These are phyloP conservation scores for Chaenodraco wilsoni DNA, from an alignment of 2,797 vertebrate species.

Conservation along the genomic window DNA sequence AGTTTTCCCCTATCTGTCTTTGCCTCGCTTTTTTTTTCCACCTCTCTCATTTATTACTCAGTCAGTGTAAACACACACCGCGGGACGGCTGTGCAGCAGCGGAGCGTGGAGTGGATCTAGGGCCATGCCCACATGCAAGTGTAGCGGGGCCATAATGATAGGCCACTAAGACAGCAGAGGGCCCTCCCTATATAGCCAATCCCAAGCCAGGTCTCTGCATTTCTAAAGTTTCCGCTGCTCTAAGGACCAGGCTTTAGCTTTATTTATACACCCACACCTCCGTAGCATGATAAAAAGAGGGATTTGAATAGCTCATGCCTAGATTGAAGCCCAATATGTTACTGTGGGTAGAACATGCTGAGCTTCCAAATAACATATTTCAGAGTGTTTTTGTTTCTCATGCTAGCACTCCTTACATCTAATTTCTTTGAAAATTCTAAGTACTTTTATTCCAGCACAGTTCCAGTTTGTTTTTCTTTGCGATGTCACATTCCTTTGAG, in stretches of 20 bases:
- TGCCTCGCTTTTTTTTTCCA: conserved; percentile 29
- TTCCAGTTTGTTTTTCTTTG: neutral
- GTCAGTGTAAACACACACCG: conserved; percentile 53
- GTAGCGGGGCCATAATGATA: conserved; percentile 78
- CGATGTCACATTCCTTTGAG: neutral
- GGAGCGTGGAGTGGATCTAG: conserved; percentile 54
- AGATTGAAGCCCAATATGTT: conserved; percentile 27
- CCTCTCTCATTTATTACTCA: conserved; percentile 57
- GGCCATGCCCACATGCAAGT: conserved; percentile 75
- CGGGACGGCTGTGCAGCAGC: conserved; percentile 47
- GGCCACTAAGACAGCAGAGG: conserved; percentile 49
- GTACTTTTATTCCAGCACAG: neutral
- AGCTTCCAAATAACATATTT: conserved; percentile 4
- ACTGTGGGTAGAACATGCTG: conserved; percentile 22
- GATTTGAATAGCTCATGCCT: conserved; percentile 41
- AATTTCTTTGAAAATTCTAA: neutral
- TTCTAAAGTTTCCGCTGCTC: conserved; percentile 32
- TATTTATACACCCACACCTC: conserved; percentile 72
- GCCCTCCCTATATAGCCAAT: conserved; percentile 50
- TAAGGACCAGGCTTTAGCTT: conserved; percentile 7
- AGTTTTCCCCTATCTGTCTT: conserved; percentile 37
- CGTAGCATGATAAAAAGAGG: conserved; percentile 51
- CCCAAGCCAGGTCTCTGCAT: conserved; percentile 21
- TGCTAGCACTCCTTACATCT: neutral
- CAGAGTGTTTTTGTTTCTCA: neutral